These are phyloP conservation scores for Cepaea hortensis DNA, from an alignment of 2,888 invertebrate genomes.

Conservation along the genomic window DNA sequence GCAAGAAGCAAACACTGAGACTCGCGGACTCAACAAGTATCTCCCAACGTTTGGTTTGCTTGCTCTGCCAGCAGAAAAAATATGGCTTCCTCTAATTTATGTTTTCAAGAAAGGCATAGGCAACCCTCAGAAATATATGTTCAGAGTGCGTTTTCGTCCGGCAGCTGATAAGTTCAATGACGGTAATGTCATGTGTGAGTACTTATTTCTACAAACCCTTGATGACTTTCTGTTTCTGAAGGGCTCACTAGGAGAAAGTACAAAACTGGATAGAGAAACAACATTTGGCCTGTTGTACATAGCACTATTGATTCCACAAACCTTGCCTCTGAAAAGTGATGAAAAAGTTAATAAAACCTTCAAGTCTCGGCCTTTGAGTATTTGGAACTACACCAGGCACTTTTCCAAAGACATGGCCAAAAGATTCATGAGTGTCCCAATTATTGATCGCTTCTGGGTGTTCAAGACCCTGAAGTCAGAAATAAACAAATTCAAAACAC, in stretches of 20 bases:
- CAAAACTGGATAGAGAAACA: not conserved
- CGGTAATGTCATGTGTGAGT: constrained; percentile 26
- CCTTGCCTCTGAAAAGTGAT: constrained; percentile 1
- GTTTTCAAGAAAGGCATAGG: constrained; percentile 19
- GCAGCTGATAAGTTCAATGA: not conserved
- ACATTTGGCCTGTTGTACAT: constrained; percentile 18
- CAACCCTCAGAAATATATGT: constrained; percentile 10
- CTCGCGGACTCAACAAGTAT: constrained; percentile 8
- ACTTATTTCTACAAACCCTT: constrained; percentile 28
- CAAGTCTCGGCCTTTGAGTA: not conserved
- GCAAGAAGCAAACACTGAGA: not conserved
- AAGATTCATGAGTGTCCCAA: constrained; percentile 1
- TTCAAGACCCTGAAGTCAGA: not conserved
- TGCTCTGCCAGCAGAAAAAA: not conserved
- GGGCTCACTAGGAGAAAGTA: constrained; percentile 3
- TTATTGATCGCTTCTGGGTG: constrained; percentile 25
- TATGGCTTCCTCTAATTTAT: constrained; percentile 23
- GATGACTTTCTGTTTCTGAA: constrained; percentile 25
- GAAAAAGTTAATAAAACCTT: constrained; percentile 5
- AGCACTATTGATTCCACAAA: constrained; percentile 16
- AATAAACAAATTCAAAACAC: constrained; percentile 1
- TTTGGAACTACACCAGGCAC: constrained; percentile 10
- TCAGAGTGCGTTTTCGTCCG: constrained; percentile 24
- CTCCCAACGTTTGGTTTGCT: constrained; percentile 26
- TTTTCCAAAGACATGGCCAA: constrained; percentile 20